Percentiles rank a stretch among this genome's conserved stretches.
These are phyloP conservation scores for Metridium senile DNA, from an alignment of 92 coral and sea anemone genomes.

Conservation along the genomic window DNA sequence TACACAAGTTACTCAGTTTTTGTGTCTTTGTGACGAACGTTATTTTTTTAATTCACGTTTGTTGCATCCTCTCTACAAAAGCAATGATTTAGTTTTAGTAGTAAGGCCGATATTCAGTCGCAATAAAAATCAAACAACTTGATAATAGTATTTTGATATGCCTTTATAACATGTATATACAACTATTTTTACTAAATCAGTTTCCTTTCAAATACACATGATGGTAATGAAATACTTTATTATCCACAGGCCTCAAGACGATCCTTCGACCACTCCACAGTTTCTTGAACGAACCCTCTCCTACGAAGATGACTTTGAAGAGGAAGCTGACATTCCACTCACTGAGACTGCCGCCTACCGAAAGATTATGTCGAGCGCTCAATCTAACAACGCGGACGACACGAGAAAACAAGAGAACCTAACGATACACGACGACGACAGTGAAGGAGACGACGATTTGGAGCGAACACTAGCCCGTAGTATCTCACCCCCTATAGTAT, in stretches of 20 bases:
- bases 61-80: too few relatives aligned
- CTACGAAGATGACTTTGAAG: slow-evolving; percentile 91
- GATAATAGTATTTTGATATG: too few relatives aligned
- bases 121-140: too few relatives aligned
- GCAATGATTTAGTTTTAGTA: too few relatives aligned
- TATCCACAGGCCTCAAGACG: slow-evolving; percentile 20
- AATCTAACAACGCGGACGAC: slow-evolving; percentile 67
- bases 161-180: too few relatives aligned
- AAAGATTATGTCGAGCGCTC: slow-evolving; percentile 86
- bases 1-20: too few relatives aligned
- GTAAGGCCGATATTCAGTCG: too few relatives aligned
- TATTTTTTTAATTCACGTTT: too few relatives aligned
- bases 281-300: slow-evolving; percentile 59
- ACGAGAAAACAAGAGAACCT: slow-evolving; percentile 43
- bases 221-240: too few relatives aligned
- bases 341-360: slow-evolving; percentile 90
- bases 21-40: too few relatives aligned
- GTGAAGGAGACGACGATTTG: slow-evolving; percentile 82
- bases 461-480: slow-evolving; percentile 80
- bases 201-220: too few relatives aligned
- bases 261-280: slow-evolving; percentile 12
- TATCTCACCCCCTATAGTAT: slow-evolving; percentile 73
- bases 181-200: too few relatives aligned
- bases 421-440: slow-evolving; percentile 29
- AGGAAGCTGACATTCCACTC: slow-evolving; percentile 75